Evolutionary conservation across 2,888 invertebrate genomes (phyloP), one percentile per base, ranked within the genome.

Genomic region (Chrysina gloriosa): DNA sequence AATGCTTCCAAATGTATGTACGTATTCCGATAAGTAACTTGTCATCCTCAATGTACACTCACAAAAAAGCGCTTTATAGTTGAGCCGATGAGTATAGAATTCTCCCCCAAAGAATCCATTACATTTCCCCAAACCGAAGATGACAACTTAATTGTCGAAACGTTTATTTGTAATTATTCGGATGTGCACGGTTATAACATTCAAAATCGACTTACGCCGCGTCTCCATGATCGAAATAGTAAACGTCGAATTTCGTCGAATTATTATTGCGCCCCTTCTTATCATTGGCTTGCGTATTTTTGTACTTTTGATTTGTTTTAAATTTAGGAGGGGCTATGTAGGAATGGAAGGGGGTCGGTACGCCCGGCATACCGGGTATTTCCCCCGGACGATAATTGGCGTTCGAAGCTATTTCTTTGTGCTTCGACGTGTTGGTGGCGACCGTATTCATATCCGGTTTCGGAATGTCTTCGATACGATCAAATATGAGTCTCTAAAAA

Each of bases 151-250:
- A n/a, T n/a, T n/a, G n/a, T n/a, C n/a, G n/a, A n/a, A 45, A 31
- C 3, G 48, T 47, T 58, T 72, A 77, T 80, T 74, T 74, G 83
- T 6, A n/a, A 36, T 25, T 23, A 42, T 7, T 21, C 1, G n/a
- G n/a, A 1, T 9, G 21, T 19, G 7, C 2, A 19, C 2, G 3
- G 3, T 21, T 1, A 16, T 9, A 23, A 16, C 19, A 16, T 45
- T 2, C 19, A 6, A 7, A 4, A 42, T 61, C n/a, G n/a, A n/a
- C n/a, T 78, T 79, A 87, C 86, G 87, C 86, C 1, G 88, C 85
- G 76, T 88, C 88, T 50, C 90, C 90, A 75, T 89, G 89, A 77
- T 90, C 90, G 73, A 90, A 90, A 70, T 89, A 89, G 79, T 90
- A 90, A 50, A 90, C 85, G 70, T 90, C 89, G 5, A 89, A 87